Evolutionary conservation across 2,797 vertebrate species (phyloP).

Genomic region (Oryzias sinensis): DNA sequence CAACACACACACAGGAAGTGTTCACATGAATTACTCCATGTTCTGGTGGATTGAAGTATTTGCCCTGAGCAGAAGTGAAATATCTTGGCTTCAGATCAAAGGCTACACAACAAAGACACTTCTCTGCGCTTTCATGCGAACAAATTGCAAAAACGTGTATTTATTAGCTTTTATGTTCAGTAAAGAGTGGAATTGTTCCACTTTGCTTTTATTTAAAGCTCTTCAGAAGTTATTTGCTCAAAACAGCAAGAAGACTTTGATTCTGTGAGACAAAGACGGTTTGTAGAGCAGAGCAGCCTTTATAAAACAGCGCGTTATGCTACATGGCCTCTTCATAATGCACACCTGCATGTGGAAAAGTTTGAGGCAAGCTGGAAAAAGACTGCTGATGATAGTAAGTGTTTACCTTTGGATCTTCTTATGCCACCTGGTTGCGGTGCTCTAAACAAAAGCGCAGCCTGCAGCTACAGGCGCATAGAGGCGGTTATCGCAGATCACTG

Average conservation of each 20-base stretch:
- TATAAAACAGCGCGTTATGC: slow-evolving; percentile 8
- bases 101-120: slow-evolving; percentile 20
- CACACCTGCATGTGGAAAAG: slow-evolving; percentile 17
- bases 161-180: slow-evolving; percentile 19
- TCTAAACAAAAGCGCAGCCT: slow-evolving; percentile 55
- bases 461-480: slow-evolving; percentile 58
- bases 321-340: slow-evolving; percentile 16
- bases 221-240: slow-evolving; percentile 3
- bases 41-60: slow-evolving; percentile 11
- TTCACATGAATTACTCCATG: not conserved
- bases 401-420: slow-evolving; percentile 40
- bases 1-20: not conserved
- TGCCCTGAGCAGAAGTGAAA: slow-evolving; percentile 10
- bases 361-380: slow-evolving; percentile 16
- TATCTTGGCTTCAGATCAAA: slow-evolving; percentile 30
- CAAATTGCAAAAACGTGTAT: slow-evolving; percentile 33
- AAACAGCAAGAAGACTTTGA: not conserved
- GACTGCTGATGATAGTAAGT: slow-evolving; percentile 27
- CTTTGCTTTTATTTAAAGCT: slow-evolving; percentile 15
- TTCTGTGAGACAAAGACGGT: slow-evolving; percentile 14
- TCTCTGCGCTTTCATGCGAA: slow-evolving; percentile 28
- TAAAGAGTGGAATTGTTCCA: slow-evolving; percentile 19
- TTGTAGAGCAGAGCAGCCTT: slow-evolving; percentile 7
- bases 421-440: slow-evolving; percentile 49
- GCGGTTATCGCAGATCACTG: slow-evolving; percentile 64